These are phyloP conservation scores for Merops nubicus DNA, from an alignment of 2,113 vertebrate species.

Conservation along the genomic window DNA sequence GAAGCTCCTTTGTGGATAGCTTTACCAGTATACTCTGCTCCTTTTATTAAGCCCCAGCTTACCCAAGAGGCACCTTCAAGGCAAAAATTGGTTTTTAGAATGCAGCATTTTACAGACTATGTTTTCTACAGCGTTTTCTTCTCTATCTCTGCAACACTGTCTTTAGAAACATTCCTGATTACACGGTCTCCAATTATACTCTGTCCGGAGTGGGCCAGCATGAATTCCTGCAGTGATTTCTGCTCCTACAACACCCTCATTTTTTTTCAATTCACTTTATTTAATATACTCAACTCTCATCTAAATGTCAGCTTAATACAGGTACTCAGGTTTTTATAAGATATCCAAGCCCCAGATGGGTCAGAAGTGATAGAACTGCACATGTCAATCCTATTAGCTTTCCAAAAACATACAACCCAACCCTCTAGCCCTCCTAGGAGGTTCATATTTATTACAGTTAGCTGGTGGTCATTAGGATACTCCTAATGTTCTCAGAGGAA, in stretches of 20 bases:
- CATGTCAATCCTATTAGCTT: not conserved
- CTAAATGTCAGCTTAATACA: not conserved
- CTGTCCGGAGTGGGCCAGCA: not conserved
- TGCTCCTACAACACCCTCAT: not conserved
- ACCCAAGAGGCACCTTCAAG: constrained; percentile 93
- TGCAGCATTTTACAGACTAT: not conserved
- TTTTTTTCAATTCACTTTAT: not conserved
- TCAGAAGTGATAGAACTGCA: not conserved
- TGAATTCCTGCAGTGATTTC: not conserved
- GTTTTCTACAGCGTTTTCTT: not conserved
- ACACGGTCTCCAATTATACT: not conserved
- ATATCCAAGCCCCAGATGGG: not conserved
- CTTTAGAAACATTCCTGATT: not conserved
- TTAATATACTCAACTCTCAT: not conserved
- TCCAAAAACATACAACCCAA: not conserved
- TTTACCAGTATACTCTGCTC: constrained; percentile 93
- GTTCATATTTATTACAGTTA: not conserved
- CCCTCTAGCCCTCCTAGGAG: not conserved
- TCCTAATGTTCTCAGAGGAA: not conserved
- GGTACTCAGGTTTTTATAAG: not conserved
- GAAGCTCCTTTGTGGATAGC: constrained; percentile 95
- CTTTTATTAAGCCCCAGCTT: constrained; percentile 95
- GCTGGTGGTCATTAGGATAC: not conserved
- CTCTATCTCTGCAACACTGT: not conserved
- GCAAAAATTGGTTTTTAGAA: not conserved